phyloP scores from a whole-genome alignment of 2,113 vertebrate species.

The Eidolon helvum region DNA sequence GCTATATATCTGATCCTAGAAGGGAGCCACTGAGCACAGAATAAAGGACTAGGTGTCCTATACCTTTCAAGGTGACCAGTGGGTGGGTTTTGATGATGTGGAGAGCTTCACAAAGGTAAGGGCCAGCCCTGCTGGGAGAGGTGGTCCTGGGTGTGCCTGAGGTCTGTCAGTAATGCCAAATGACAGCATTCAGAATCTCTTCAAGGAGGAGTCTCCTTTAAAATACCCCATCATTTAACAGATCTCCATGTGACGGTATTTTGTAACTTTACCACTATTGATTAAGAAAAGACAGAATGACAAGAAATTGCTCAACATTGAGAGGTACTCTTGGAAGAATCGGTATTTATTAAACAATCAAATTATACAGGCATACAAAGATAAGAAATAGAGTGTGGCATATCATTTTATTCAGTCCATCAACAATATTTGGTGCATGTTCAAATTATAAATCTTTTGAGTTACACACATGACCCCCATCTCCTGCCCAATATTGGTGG shows the following conservation, averaged over 20 bases:
- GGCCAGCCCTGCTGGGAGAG: background rate
- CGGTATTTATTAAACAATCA: background rate
- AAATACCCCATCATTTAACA: background rate
- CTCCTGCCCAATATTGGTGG: background rate
- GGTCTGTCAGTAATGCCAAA: background rate
- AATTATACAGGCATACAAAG: background rate
- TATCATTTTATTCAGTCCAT: background rate
- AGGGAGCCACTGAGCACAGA: conserved; percentile 71
- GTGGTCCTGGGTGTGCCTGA: background rate
- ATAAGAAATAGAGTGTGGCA: background rate
- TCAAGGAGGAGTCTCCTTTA: background rate
- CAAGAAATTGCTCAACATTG: background rate
- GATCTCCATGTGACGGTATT: background rate
- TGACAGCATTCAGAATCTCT: background rate
- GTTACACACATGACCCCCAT: background rate
- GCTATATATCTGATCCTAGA: conserved; percentile 82
- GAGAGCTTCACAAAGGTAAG: conserved; percentile 86
- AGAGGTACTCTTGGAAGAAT: background rate
- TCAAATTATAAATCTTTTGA: background rate
- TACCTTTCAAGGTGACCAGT: conserved; percentile 41
- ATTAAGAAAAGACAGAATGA: background rate
- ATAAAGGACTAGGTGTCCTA: conserved; percentile 85
- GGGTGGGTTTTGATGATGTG: conserved; percentile 84
- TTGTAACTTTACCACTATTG: background rate
- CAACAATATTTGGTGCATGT: background rate